Base-by-base conservation (phyloP, 2,888 invertebrate species). In the Vesta saturnalis region DNA sequence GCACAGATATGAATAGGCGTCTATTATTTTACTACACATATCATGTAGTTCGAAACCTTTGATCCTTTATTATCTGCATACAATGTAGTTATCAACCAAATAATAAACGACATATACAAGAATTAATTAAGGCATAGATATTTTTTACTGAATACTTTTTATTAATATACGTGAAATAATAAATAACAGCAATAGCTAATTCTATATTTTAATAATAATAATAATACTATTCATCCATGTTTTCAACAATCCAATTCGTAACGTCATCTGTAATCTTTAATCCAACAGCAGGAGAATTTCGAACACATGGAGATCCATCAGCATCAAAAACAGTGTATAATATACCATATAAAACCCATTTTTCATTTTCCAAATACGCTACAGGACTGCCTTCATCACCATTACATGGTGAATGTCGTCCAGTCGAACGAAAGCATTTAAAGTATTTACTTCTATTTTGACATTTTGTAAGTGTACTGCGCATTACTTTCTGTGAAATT, bases 371-470 rank as follows among this genome's bases (percentile, higher is more conserved):
- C 6, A 21, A 49, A 30, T 46, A 62, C 58, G 58, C 58, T 12
- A 67, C 46, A 1, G 67, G 67, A 22, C 58, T 59, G 15, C 67
- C 67, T 16, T 46, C 59, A 22, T 67, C 67, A 1, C 67, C 67
- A 46, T 46, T 46, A 16, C 67, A 67, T 5, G 62, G 12, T 1
- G 10, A 16, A 1, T 22, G 12, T 19, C 52, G 30, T 5, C 46
- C 21, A 8, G 61, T 47, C 3, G 21, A n/a, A 18, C 52, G 0
- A 15, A 67, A 14, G 49, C 67, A 67, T n/a, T 62, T n/a, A 3
- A 4, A 19, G 18, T 58, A 18, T 12, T 46, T 43, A 8, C 1
- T 16, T 4, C 3, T 1, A 3, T 5, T 56, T 12, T 23, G 22
- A 30, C 56, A 56, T n/a, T 15, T n/a, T 14, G 15, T 21, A 21